Evolutionary conservation across 2,888 invertebrate genomes (phyloP).

Genomic region (Gymnosoma rotundatum): DNA sequence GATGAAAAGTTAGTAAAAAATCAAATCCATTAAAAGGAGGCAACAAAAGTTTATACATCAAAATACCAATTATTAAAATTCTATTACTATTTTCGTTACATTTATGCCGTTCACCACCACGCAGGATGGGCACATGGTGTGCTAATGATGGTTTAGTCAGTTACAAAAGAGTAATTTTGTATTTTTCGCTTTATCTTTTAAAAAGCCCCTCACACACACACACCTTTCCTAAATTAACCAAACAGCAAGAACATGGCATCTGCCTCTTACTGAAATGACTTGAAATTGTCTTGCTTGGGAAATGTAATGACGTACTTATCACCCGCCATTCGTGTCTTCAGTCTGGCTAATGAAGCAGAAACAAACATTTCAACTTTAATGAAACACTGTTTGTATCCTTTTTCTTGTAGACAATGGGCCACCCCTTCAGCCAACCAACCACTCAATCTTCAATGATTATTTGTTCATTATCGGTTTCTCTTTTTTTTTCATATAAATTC

Average conservation of each 20-base stretch:
- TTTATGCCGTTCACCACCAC: too few species aligned
- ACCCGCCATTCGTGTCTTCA: slow-evolving; percentile 27
- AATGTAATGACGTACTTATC: background rate
- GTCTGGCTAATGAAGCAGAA: slow-evolving; percentile 60
- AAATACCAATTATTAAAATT: too few species aligned
- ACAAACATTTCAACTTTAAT: slow-evolving; percentile 44
- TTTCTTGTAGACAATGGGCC: slow-evolving; percentile 23
- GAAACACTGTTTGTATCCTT: background rate
- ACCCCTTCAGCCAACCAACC: slow-evolving; percentile 37
- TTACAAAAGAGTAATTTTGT: background rate
- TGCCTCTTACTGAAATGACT: slow-evolving; percentile 10
- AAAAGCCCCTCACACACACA: background rate
- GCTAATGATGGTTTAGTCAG: too few species aligned
- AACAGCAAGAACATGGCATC: background rate
- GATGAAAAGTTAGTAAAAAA: too few species aligned
- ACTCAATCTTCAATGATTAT: slow-evolving; percentile 42
- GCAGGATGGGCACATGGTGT: too few species aligned
- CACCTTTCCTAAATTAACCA: background rate
- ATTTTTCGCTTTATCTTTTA: background rate
- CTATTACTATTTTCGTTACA: too few species aligned
- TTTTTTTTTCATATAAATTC: slow-evolving; percentile 14
- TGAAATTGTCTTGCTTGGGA: slow-evolving; percentile 4
- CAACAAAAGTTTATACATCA: too few species aligned
- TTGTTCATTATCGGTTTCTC: slow-evolving; percentile 8
- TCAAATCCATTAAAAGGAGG: too few species aligned